phyloP scores from a whole-genome alignment of 2,113 vertebrate genomes.

The Thymallus thymallus region DNA sequence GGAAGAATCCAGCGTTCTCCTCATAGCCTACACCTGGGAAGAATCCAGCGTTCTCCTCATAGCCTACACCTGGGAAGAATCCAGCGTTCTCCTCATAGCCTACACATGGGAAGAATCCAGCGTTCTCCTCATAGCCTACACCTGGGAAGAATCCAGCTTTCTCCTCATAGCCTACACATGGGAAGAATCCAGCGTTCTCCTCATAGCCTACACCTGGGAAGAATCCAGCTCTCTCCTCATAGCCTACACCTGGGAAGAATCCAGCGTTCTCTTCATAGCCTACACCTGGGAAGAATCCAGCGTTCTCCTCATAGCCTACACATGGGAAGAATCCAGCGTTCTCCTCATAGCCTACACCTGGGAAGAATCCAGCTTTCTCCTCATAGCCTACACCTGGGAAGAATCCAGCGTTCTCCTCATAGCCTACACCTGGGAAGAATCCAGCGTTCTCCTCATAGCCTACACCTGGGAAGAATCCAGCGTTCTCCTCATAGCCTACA shows the following conservation, averaged over 20 bases:
- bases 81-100: constrained; percentile 52
- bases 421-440: constrained; percentile 52
- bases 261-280: constrained; percentile 51
- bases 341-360: constrained; percentile 48
- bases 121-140: constrained; percentile 44
- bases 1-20: constrained; percentile 56
- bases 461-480: constrained; percentile 61
- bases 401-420: constrained; percentile 52
- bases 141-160: constrained; percentile 60
- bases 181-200: constrained; percentile 56
- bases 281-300: constrained; percentile 61
- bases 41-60: constrained; percentile 52
- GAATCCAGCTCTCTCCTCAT: constrained; percentile 52
- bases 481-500: constrained; percentile 44
- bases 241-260: constrained; percentile 52
- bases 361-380: constrained; percentile 56
- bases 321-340: constrained; percentile 59
- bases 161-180: constrained; percentile 48
- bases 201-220: constrained; percentile 48
- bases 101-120: constrained; percentile 61
- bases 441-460: constrained; percentile 52
- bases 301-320: constrained; percentile 44
- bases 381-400: constrained; percentile 48
- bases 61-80: constrained; percentile 52
- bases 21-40: constrained; percentile 48